Evolutionary conservation across 92 coral and sea anemone species (phyloP).

Genomic region (Zoanthus sociatus): DNA sequence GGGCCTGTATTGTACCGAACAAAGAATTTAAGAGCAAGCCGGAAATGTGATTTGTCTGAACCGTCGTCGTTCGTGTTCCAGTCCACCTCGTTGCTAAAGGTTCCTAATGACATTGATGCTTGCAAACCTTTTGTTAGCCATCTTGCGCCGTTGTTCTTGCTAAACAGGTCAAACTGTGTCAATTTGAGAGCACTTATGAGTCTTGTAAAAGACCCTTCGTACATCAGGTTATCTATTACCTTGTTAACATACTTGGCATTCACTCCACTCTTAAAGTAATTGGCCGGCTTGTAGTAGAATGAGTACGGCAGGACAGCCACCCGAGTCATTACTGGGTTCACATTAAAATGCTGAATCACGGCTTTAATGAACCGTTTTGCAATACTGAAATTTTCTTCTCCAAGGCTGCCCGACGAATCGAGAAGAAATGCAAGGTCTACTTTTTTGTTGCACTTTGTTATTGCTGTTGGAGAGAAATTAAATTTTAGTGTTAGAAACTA

Average conservation of each 20-base stretch:
- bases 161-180: slow-evolving; percentile 29
- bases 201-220: slow-evolving; percentile 18
- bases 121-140: slow-evolving; percentile 24
- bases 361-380: slow-evolving; percentile 29
- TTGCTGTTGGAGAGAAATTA: slow-evolving; percentile 3
- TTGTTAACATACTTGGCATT: slow-evolving; percentile 5
- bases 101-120: neutral
- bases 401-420: slow-evolving; percentile 35
- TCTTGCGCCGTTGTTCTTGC: slow-evolving; percentile 12
- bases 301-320: slow-evolving; percentile 40
- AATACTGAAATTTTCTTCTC: slow-evolving; percentile 23
- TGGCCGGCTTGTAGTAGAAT: slow-evolving; percentile 20
- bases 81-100: too few species aligned
- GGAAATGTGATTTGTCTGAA: too few species aligned
- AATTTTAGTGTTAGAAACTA: neutral
- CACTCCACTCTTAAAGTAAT: slow-evolving; percentile 42
- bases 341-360: neutral
- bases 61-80: too few species aligned
- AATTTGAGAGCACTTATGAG: neutral
- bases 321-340: slow-evolving; percentile 29
- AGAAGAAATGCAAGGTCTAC: slow-evolving; percentile 41
- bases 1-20: too few species aligned
- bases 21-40: too few species aligned
- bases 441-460: slow-evolving; percentile 35
- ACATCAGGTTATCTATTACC: neutral